Evolutionary conservation across 2,797 vertebrate genomes (phyloP).

Genomic region (Taenioides sp.): DNA sequence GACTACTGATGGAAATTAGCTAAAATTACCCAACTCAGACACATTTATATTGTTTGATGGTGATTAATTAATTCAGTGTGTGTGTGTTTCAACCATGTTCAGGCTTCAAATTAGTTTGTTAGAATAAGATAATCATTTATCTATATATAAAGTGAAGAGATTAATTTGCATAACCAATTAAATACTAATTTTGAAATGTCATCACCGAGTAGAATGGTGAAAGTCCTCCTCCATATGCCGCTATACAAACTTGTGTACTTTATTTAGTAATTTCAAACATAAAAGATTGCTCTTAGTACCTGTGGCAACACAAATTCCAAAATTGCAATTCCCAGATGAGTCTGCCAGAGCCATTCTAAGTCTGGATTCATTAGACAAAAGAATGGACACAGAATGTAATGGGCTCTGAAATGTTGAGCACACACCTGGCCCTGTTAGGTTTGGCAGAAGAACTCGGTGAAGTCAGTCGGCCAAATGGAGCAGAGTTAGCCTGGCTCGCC

Average conservation of each 20-base stretch:
- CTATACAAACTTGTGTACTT: conserved; percentile 32
- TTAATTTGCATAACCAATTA: neutral
- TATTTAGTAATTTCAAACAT: conserved; percentile 45
- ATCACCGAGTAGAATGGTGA: neutral
- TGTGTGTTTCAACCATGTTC: no score
- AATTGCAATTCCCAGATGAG: conserved; percentile 40
- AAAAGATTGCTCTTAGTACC: conserved; percentile 32
- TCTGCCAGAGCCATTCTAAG: conserved; percentile 56
- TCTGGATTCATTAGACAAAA: conserved; percentile 44
- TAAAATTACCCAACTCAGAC: no score
- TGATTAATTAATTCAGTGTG: no score
- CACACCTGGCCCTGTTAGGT: conserved; percentile 68
- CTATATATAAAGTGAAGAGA: no score
- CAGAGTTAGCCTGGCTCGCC: conserved; percentile 45
- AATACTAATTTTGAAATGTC: neutral
- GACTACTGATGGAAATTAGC: no score
- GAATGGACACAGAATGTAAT: conserved; percentile 58
- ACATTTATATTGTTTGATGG: no score
- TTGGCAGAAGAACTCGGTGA: conserved; percentile 59
- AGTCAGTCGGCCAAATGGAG: conserved; percentile 62
- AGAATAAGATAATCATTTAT: no score
- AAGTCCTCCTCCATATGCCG: neutral
- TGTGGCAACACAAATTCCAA: conserved; percentile 33
- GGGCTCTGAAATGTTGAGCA: conserved; percentile 55
- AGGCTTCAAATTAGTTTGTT: no score